Percentiles rank a stretch among this genome's conserved stretches.
Evolutionary conservation across 2,797 vertebrate species (phyloP).

Genomic region (Syncerus caffer): DNA sequence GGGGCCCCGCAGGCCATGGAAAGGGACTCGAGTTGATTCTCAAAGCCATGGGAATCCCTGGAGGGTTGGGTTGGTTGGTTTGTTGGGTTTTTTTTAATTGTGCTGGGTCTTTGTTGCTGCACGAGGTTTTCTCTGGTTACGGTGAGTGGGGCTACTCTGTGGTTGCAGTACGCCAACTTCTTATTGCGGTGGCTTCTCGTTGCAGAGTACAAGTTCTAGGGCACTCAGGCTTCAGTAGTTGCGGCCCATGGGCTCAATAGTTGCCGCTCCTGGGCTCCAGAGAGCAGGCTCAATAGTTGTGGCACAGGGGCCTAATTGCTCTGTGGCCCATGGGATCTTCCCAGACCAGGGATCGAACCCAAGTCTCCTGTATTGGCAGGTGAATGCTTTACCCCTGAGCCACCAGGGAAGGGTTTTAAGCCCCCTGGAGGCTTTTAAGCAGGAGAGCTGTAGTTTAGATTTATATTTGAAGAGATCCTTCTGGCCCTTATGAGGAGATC

Average conservation of each 20-base stretch:
- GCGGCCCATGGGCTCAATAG: rapidly evolving
- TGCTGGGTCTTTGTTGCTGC: not conserved
- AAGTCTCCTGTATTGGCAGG: not conserved
- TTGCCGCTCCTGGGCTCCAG: not conserved
- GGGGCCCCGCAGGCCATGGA: not conserved
- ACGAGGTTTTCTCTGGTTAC: not conserved
- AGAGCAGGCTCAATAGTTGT: not conserved
- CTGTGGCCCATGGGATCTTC: not conserved
- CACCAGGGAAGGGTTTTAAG: not conserved
- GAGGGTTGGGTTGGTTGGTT: not conserved
- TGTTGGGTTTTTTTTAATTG: rapidly evolving
- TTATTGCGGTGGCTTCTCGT: not conserved
- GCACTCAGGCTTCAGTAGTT: not conserved
- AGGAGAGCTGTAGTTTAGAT: not conserved
- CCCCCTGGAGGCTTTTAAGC: not conserved
- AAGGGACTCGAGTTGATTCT: not conserved
- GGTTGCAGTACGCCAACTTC: not conserved
- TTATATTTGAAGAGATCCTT: not conserved
- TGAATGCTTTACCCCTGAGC: not conserved
- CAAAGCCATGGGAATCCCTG: not conserved
- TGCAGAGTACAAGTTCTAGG: not conserved
- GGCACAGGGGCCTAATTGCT: not conserved
- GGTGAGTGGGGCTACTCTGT: not conserved
- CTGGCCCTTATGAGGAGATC: not conserved
- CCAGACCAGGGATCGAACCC: not conserved